Percentiles rank a stretch among this genome's conserved stretches.
These are phyloP conservation scores for Drosophila nigritarsus DNA, from an alignment of 2,888 invertebrate species.

Conservation along the genomic window DNA sequence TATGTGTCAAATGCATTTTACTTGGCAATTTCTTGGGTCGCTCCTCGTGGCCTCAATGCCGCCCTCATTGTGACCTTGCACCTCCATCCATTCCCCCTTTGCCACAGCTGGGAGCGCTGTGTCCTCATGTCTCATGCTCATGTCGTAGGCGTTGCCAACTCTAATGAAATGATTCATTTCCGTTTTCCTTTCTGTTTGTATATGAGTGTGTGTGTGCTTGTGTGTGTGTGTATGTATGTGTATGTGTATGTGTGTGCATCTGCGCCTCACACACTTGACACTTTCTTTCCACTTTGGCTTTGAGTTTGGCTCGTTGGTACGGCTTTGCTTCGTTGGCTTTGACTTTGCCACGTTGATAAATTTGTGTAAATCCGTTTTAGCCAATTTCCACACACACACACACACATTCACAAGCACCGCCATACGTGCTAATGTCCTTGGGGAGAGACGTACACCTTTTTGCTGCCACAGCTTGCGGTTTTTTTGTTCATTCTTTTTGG, in stretches of 20 bases:
- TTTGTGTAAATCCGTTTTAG: slow-evolving; percentile 83
- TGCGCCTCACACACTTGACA: slow-evolving; percentile 70
- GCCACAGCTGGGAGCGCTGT: slow-evolving; percentile 25
- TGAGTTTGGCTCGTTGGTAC: slow-evolving; percentile 61
- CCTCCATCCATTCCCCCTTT: neutral
- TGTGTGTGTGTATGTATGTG: slow-evolving; percentile 12
- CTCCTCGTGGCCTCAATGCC: slow-evolving; percentile 42
- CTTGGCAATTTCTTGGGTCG: slow-evolving; percentile 77
- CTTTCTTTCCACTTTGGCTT: slow-evolving; percentile 64
- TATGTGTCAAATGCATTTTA: slow-evolving; percentile 78
- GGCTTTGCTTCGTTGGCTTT: slow-evolving; percentile 68
- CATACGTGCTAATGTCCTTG: slow-evolving; percentile 70
- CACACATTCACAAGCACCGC: neutral
- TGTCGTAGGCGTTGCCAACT: slow-evolving; percentile 80
- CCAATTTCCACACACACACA: slow-evolving; percentile 66
- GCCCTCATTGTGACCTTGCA: slow-evolving; percentile 19
- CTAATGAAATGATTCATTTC: slow-evolving; percentile 85
- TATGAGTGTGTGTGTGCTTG: slow-evolving; percentile 17
- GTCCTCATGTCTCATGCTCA: slow-evolving; percentile 65
- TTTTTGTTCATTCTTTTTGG: slow-evolving; percentile 41
- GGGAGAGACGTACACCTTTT: slow-evolving; percentile 74
- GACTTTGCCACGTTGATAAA: slow-evolving; percentile 79
- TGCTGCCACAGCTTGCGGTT: slow-evolving; percentile 62
- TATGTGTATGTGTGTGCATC: slow-evolving; percentile 30
- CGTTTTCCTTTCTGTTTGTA: slow-evolving; percentile 73